Base-by-base conservation (phyloP, 2,113 vertebrate genomes). In the Artemisiospiza belli region DNA sequence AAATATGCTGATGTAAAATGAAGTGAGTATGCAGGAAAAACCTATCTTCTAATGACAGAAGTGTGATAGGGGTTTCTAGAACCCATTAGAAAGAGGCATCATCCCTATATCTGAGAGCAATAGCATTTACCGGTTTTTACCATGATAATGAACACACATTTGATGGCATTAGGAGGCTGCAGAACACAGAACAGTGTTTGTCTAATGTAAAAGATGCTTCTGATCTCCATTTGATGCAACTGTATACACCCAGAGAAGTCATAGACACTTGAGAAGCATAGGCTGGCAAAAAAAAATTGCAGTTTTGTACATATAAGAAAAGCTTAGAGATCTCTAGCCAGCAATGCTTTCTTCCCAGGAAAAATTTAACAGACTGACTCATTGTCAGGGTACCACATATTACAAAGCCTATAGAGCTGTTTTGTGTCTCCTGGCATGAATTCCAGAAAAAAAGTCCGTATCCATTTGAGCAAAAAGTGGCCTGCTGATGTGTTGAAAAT, bases 1-100 rank as follows among this genome's bases (percentile, higher is more conserved):
- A 88, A 83, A 88, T 85, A 90, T 19, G 25, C 52, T 47, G 41
- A 39, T 41, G 10, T 41, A 58, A 96, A 94, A 82, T 64, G 9
- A 92, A 95, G 35, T 1, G 4, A 67, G 18, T 35, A 27, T 25
- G 37, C 7, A 67, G 58, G 35, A 64, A 75, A 91, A 68, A 84
- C 5, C 12, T n/a, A 3, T 31, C 61, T 68, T 83, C 7, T 55
- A 68, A 33, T 28, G 31, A 49, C 33, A 55, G 20, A 70, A 69
- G 12, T 10, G 37, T 82, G 17, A 11, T 44, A 54, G 10, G 23
- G 43, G 51, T 78, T 94, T 89, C 41, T 83, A 88, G 75, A 86
- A 63, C 6, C 6, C 19, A 7, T 41, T 55, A 62, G 18, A 62
- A 66, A 80, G 35, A 70, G 2, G 9, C 59, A 41, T 63, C 11